Evolutionary conservation across 2,888 invertebrate species (phyloP).

Genomic region (Leptinotarsa rubiginosa): DNA sequence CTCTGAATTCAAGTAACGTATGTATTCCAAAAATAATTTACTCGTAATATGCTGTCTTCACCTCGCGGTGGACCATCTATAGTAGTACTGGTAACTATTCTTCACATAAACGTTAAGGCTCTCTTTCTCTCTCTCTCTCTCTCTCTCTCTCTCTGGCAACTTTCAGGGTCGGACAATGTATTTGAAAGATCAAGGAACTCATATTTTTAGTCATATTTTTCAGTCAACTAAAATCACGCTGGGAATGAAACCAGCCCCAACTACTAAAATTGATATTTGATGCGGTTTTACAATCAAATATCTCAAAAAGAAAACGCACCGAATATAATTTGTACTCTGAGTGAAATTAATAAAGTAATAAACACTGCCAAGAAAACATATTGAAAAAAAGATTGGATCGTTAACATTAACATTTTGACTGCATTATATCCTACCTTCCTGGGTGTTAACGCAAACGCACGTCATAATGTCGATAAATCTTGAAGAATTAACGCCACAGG

Average conservation of each 20-base stretch:
- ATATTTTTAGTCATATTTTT: not conserved
- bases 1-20: no score
- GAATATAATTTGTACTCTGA: not conserved
- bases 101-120: no score
- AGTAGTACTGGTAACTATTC: no score
- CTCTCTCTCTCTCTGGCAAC: not conserved
- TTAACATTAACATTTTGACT: conserved; percentile 8
- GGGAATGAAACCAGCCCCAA: not conserved
- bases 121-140: no score
- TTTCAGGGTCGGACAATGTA: not conserved
- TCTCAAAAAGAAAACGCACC: not conserved
- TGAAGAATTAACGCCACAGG: conserved; percentile 14
- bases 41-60: no score
- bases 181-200: not conserved
- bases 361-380: not conserved
- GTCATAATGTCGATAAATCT: conserved; percentile 16
- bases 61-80: no score
- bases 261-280: not conserved
- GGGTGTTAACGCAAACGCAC: conserved; percentile 15
- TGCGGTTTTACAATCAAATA: not conserved
- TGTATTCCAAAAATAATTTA: no score
- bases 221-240: not conserved
- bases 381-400: not conserved
- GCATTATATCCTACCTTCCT: conserved; percentile 7
- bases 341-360: not conserved